Evolutionary conservation across 1,140 invertebrate genomes (phyloP).

Genomic region (Nylanderia fulva): DNA sequence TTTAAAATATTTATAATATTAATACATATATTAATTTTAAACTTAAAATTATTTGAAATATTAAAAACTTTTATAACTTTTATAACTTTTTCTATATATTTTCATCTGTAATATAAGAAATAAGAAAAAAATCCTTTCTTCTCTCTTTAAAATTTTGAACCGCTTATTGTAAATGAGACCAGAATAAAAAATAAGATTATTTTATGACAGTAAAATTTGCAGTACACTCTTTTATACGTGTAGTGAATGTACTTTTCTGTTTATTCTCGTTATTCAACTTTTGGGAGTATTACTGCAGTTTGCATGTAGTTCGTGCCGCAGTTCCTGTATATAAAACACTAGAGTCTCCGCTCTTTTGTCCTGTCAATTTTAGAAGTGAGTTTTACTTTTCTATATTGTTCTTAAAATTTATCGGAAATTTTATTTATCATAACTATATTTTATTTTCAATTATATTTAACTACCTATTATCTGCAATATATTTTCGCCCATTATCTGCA

Average conservation of each 20-base stretch:
- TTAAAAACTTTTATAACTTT: not conserved
- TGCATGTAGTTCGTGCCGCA: conserved; percentile 4
- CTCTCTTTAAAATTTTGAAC: not conserved
- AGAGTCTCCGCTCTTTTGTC: not conserved
- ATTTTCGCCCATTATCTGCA: not conserved
- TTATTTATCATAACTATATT: conserved; percentile 12
- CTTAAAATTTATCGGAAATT: conserved; percentile 39
- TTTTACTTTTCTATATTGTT: conserved; percentile 1
- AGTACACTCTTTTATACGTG: not conserved
- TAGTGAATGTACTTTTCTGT: not conserved
- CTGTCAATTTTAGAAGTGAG: conserved; percentile 33
- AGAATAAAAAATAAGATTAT: not conserved
- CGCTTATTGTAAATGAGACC: not conserved
- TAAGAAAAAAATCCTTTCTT: not conserved
- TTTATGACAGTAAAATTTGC: conserved; percentile 1
- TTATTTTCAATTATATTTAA: conserved; percentile 29
- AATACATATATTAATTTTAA: not conserved
- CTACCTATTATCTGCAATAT: not conserved
- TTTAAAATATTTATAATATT: not conserved
- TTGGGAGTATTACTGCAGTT: conserved; percentile 7
- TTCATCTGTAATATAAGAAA: not conserved
- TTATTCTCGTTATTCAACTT: conserved; percentile 44
- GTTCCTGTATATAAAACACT: conserved; percentile 12
- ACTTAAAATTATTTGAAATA: not conserved
- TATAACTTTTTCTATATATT: not conserved